phyloP scores from a whole-genome alignment of 2,113 vertebrate genomes.

The Cathartes aura region DNA sequence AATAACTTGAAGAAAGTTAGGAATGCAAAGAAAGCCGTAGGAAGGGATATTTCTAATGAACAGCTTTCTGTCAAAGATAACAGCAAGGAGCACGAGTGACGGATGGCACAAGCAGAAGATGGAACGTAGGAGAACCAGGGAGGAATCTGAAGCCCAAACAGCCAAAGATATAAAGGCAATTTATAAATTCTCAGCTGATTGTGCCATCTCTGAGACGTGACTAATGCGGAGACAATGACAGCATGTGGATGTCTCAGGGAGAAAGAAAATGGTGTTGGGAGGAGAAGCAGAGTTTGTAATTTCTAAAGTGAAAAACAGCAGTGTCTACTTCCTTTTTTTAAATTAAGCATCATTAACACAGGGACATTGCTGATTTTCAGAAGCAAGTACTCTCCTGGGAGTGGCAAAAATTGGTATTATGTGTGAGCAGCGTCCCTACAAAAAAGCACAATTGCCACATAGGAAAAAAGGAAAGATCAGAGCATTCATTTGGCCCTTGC shows the following conservation, averaged over 20 bases:
- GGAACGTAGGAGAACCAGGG: background rate
- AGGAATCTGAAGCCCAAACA: conserved; percentile 29
- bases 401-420: background rate
- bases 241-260: background rate
- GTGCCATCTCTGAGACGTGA: background rate
- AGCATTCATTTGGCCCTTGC: background rate
- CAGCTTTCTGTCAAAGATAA: conserved; percentile 9
- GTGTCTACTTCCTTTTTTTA: background rate
- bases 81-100: background rate
- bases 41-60: conserved; percentile 8
- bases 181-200: conserved; percentile 29
- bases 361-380: background rate
- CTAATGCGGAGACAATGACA: background rate
- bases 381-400: background rate
- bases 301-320: background rate
- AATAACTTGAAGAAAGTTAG: background rate
- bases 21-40: background rate
- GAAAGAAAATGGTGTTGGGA: background rate
- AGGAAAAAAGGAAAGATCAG: background rate
- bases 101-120: background rate
- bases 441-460: background rate
- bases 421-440: background rate
- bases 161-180: background rate
- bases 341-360: background rate
- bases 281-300: background rate